These are phyloP conservation scores for Pemphredon lugubris DNA, from an alignment of 2,888 invertebrate species.

Conservation along the genomic window DNA sequence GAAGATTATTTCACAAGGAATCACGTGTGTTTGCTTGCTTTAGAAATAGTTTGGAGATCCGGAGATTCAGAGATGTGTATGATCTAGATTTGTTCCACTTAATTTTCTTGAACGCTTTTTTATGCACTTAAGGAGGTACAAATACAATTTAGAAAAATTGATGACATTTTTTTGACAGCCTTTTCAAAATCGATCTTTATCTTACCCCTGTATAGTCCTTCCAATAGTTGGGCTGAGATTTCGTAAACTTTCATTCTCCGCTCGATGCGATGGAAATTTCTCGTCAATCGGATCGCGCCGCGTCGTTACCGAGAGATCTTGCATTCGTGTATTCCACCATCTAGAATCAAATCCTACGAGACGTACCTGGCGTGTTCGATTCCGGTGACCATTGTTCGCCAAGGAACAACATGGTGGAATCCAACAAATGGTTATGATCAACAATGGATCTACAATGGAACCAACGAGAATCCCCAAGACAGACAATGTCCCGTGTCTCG, in stretches of 20 bases:
- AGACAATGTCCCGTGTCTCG: slow-evolving; percentile 30
- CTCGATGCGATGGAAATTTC: background rate
- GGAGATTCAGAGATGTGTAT: too few relatives aligned
- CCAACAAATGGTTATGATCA: slow-evolving; percentile 49
- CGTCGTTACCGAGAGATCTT: background rate
- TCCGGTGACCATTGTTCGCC: slow-evolving; percentile 43
- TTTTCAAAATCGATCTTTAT: too few relatives aligned
- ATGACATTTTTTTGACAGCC: too few relatives aligned
- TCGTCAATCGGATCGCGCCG: background rate
- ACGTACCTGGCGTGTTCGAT: slow-evolving; percentile 1
- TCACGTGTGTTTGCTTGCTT: too few relatives aligned
- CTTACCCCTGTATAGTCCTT: too few relatives aligned
- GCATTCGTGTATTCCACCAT: background rate
- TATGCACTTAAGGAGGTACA: too few relatives aligned
- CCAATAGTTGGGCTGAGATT: too few relatives aligned
- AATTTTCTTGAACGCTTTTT: too few relatives aligned
- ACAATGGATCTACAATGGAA: slow-evolving; percentile 43
- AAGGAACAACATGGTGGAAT: slow-evolving; percentile 28
- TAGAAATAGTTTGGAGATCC: too few relatives aligned
- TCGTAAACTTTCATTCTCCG: background rate
- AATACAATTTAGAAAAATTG: too few relatives aligned
- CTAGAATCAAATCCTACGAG: slow-evolving; percentile 21
- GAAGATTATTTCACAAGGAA: too few relatives aligned
- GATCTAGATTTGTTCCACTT: too few relatives aligned
- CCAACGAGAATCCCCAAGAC: slow-evolving; percentile 24